These are phyloP conservation scores for Sinocyclocheilus anshuiensis DNA, from an alignment of 2,113 vertebrate species.

Conservation along the genomic window DNA sequence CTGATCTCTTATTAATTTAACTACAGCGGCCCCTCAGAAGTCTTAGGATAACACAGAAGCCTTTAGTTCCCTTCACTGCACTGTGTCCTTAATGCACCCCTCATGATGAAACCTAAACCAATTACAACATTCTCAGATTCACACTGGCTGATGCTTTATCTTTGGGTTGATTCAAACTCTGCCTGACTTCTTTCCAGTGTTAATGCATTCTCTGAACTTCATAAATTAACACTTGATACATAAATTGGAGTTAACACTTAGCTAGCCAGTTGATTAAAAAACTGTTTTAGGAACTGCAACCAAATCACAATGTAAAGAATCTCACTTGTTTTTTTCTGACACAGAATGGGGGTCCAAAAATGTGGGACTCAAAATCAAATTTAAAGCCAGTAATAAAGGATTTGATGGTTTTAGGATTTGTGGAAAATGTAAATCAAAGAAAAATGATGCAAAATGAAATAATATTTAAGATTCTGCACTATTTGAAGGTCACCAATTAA, in stretches of 20 bases:
- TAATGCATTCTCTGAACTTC: neutral
- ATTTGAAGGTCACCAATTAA: neutral
- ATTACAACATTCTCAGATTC: neutral
- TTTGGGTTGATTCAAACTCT: neutral
- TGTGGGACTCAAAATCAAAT: neutral
- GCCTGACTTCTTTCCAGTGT: neutral
- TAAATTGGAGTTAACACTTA: neutral
- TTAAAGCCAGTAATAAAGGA: neutral
- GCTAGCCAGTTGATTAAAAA: neutral
- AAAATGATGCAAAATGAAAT: neutral
- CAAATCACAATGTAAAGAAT: neutral
- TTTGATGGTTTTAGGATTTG: neutral
- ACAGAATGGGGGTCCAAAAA: neutral
- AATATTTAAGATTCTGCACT: neutral
- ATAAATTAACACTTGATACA: neutral
- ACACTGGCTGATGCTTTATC: neutral
- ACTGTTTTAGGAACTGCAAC: neutral
- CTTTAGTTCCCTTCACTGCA: constrained; percentile 5
- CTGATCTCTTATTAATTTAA: constrained; percentile 52
- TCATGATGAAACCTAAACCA: constrained; percentile 7
- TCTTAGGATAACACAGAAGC: constrained; percentile 32
- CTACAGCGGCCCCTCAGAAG: neutral
- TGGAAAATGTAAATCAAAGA: neutral
- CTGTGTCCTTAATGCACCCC: neutral
- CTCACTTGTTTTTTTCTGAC: neutral